Evolutionary conservation across 2,797 vertebrate genomes (phyloP), one percentile per base, ranked within the genome.

Genomic region (Pseudotriccus pelzelni): DNA sequence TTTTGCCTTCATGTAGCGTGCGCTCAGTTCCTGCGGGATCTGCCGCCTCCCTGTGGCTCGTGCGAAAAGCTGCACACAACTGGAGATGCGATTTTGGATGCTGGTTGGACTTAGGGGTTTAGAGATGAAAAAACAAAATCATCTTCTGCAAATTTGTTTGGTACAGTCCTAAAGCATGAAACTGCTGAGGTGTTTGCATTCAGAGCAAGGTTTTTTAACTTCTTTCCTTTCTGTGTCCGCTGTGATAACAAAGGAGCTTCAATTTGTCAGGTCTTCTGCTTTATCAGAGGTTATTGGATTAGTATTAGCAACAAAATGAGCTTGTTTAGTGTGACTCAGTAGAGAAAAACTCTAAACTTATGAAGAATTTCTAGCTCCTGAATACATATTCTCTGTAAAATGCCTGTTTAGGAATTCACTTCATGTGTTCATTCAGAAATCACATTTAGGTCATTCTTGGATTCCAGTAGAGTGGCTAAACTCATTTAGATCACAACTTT

Each of bases 41-140:
- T 92, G 93, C 77, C 2, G 89, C 96, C 96, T 58, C 96, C 80
- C 20, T 1, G 77, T 79, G 96, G 96, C 74, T 90, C 18, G 12
- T 58, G 77, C 0, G 2, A 2, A 50, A 59, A 75, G 56, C 63
- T 63, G 79, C 95, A 11, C 27, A 0, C 24, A 5, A 0, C 82
- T 3, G 68, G 37, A 47, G 47, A 3, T 0, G 3, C 3, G 16
- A 0, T 18, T 63, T 16, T 2, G n/a, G 32, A 4, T 1, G 1
- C 14, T 28, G 7, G 22, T 14, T 27, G 9, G 34, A 16, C 41
- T 46, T 30, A n/a, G 47, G 9, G 4, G 3, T 21, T 73, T 3
- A 4, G 47, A 8, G 25, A 7, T 1, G 9, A 69, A 30, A 22
- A 41, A 68, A 4, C 21, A 17, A 2, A 20, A 12, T 15, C 0